These are phyloP conservation scores for Tuta absoluta DNA, from an alignment of 2,888 invertebrate species.

Conservation along the genomic window DNA sequence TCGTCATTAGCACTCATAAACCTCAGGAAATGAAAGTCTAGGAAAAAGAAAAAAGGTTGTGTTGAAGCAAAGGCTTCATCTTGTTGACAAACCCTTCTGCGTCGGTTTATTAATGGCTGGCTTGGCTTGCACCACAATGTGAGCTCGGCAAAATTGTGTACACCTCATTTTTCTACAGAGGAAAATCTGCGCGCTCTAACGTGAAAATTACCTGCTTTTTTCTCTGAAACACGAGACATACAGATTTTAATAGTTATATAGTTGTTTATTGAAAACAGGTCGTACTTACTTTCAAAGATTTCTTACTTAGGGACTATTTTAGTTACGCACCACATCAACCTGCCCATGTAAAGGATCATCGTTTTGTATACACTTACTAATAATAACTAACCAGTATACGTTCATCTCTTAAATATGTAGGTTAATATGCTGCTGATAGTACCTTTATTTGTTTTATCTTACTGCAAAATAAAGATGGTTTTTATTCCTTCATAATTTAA, in stretches of 20 bases:
- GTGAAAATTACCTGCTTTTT: slow-evolving; percentile 14
- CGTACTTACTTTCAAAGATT: too few species aligned
- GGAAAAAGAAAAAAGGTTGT: background rate
- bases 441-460: too few species aligned
- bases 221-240: background rate
- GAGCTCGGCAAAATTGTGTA: slow-evolving; percentile 16
- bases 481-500: too few species aligned
- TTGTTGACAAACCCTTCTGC: slow-evolving; percentile 24
- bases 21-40: slow-evolving; percentile 39
- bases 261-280: too few species aligned
- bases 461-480: too few species aligned
- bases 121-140: slow-evolving; percentile 8
- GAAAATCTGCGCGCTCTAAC: slow-evolving; percentile 8
- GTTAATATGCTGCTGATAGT: too few species aligned
- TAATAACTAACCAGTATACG: too few species aligned
- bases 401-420: too few species aligned
- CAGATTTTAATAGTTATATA: background rate
- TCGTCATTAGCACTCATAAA: slow-evolving; percentile 48
- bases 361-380: too few species aligned
- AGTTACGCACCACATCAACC: too few species aligned
- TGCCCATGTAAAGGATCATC: too few species aligned
- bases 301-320: too few species aligned
- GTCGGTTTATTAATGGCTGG: slow-evolving; percentile 14
- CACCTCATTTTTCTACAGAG: slow-evolving; percentile 13
- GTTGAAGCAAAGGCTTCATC: background rate